Conservation (phyloP, 2,113 vertebrate genomes). For the Coregonus clupeaformis region DNA sequence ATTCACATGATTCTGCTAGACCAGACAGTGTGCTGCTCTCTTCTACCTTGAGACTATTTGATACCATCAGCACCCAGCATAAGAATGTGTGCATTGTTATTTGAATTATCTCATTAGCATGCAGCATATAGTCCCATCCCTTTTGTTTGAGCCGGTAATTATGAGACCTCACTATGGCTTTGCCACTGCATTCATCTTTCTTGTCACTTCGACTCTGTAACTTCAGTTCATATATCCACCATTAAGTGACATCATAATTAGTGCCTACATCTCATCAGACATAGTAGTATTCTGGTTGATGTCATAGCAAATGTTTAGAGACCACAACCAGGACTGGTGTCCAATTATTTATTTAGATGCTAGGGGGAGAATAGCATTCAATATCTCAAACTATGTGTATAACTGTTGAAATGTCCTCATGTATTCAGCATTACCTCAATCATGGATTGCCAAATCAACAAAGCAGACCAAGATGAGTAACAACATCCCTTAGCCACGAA, state of each 20-base stretch:
- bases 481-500: too few relatives aligned
- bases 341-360: conserved; percentile 23
- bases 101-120: conserved; percentile 55
- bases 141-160: conserved; percentile 64
- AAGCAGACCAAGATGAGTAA: too few relatives aligned
- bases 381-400: neutral
- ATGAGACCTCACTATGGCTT: conserved; percentile 58
- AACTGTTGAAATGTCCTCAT: neutral
- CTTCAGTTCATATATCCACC: conserved; percentile 36
- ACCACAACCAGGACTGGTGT: conserved; percentile 20
- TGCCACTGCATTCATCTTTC: conserved; percentile 56
- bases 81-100: conserved; percentile 21
- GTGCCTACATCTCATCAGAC: conserved; percentile 24
- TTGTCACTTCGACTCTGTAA: conserved; percentile 42
- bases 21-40: neutral
- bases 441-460: neutral
- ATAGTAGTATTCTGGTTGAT: conserved; percentile 20
- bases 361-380: neutral
- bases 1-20: neutral
- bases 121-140: conserved; percentile 39
- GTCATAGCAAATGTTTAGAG: conserved; percentile 24
- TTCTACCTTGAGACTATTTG: conserved; percentile 1
- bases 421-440: neutral
- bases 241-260: conserved; percentile 52
- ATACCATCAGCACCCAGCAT: conserved; percentile 9